phyloP scores from a whole-genome alignment of 2,888 invertebrate genomes.

The Petrophora chlorosata region DNA sequence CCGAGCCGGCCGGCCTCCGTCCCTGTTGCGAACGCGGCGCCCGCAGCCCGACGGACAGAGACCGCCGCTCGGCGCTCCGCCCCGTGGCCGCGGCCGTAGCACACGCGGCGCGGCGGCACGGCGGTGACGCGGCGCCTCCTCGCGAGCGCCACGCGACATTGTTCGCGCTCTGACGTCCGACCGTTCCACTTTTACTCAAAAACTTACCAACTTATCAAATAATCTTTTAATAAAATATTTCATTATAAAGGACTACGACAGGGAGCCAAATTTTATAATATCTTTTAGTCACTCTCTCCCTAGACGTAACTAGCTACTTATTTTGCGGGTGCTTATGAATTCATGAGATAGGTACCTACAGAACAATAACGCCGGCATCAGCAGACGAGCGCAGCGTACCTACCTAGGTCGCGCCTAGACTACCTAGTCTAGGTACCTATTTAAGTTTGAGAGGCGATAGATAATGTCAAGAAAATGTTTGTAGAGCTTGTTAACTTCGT shows the following conservation, averaged over 20 bases:
- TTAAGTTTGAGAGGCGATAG: conserved; percentile 18
- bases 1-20: too few relatives aligned
- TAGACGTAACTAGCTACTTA: background rate
- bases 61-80: conserved; percentile 3
- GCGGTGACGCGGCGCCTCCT: conserved; percentile 59
- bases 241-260: conserved; percentile 15
- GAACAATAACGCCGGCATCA: background rate
- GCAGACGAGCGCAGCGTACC: too few relatives aligned
- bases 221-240: conserved; percentile 28
- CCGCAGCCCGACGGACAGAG: background rate
- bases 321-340: conserved; percentile 11
- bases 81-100: conserved; percentile 24
- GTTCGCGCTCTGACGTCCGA: conserved; percentile 60
- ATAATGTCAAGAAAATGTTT: conserved; percentile 6
- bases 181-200: conserved; percentile 67
- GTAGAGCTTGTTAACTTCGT: background rate
- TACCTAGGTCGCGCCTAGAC: conserved; percentile 4
- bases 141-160: conserved; percentile 61
- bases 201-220: conserved; percentile 58
- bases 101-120: too few relatives aligned
- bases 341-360: conserved; percentile 15
- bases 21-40: background rate
- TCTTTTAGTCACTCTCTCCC: conserved; percentile 8
- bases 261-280: conserved; percentile 15
- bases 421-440: conserved; percentile 22